These are phyloP conservation scores for Molanna angustata DNA, from an alignment of 2,888 invertebrate species.

Conservation along the genomic window DNA sequence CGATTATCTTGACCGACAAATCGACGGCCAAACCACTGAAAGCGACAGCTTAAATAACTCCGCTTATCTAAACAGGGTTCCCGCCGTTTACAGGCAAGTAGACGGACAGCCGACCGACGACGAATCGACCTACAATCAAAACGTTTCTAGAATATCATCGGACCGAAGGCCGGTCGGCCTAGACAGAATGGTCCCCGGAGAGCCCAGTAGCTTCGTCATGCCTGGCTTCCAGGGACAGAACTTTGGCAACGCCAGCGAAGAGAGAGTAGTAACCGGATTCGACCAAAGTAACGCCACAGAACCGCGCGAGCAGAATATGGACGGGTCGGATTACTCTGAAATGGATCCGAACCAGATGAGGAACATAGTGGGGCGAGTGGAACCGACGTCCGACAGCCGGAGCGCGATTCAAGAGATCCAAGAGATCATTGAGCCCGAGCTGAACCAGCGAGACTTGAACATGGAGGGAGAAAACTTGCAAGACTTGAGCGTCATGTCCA, in stretches of 20 bases:
- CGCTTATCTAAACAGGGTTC: slow-evolving; percentile 34
- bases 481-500: slow-evolving; percentile 44
- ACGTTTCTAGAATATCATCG: slow-evolving; percentile 36
- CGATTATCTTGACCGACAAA: slow-evolving; percentile 46
- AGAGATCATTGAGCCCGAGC: slow-evolving; percentile 37
- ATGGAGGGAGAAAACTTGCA: slow-evolving; percentile 61
- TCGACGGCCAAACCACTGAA: slow-evolving; percentile 48
- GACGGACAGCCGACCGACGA: slow-evolving; percentile 48
- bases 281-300: slow-evolving; percentile 38
- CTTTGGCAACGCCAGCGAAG: slow-evolving; percentile 47
- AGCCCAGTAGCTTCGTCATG: slow-evolving; percentile 52
- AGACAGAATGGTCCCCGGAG: slow-evolving; percentile 62
- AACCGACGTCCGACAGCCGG: slow-evolving; percentile 35
- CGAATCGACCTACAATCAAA: slow-evolving; percentile 40
- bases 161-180: slow-evolving; percentile 55
- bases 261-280: slow-evolving; percentile 55
- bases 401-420: slow-evolving; percentile 38
- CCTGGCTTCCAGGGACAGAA: slow-evolving; percentile 42
- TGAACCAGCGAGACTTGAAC: slow-evolving; percentile 53
- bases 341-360: slow-evolving; percentile 40
- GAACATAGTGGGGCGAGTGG: slow-evolving; percentile 41
- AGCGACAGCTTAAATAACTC: slow-evolving; percentile 35
- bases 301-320: slow-evolving; percentile 47
- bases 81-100: slow-evolving; percentile 44
- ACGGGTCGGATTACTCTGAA: slow-evolving; percentile 50